These are phyloP conservation scores for Philaenus spumarius DNA, from an alignment of 1,140 invertebrate species.

Conservation along the genomic window DNA sequence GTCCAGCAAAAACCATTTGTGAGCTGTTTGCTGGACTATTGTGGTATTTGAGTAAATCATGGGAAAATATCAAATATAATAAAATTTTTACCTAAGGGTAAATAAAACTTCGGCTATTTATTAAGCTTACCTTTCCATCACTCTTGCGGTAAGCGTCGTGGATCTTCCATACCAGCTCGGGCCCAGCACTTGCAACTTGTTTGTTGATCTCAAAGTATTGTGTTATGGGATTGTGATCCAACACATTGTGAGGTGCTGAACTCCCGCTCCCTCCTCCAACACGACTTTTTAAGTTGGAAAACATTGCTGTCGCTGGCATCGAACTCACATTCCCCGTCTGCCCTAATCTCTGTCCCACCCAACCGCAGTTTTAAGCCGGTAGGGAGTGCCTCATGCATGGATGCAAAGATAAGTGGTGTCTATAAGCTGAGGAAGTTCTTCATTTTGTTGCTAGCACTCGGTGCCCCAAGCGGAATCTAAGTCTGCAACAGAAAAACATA, in stretches of 20 bases:
- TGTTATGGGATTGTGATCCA: slow-evolving; percentile 79
- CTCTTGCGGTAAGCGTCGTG: slow-evolving; percentile 83
- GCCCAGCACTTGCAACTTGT: slow-evolving; percentile 79
- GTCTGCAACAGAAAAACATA: too few species aligned
- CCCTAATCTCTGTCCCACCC: neutral
- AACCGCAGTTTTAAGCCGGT: neutral
- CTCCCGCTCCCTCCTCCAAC: slow-evolving; percentile 42
- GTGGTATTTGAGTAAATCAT: too few species aligned
- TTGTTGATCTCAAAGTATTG: slow-evolving; percentile 86
- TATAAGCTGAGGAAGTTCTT: too few species aligned
- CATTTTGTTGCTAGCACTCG: too few species aligned
- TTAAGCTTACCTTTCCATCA: slow-evolving; percentile 76
- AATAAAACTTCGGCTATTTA: too few species aligned
- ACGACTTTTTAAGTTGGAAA: slow-evolving; percentile 66
- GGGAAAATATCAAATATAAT: too few species aligned
- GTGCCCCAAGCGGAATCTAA: too few species aligned
- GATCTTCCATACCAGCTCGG: slow-evolving; percentile 87
- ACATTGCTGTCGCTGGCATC: slow-evolving; percentile 51
- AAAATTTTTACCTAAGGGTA: too few species aligned
- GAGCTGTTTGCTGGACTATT: too few species aligned
- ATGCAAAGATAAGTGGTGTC: too few species aligned
- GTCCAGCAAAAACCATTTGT: too few species aligned
- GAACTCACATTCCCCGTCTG: slow-evolving; percentile 58
- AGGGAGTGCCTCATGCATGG: too few species aligned
- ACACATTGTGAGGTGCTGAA: slow-evolving; percentile 45